Base-by-base conservation (phyloP, 2,113 vertebrate species). In the Tiliqua scincoides region DNA sequence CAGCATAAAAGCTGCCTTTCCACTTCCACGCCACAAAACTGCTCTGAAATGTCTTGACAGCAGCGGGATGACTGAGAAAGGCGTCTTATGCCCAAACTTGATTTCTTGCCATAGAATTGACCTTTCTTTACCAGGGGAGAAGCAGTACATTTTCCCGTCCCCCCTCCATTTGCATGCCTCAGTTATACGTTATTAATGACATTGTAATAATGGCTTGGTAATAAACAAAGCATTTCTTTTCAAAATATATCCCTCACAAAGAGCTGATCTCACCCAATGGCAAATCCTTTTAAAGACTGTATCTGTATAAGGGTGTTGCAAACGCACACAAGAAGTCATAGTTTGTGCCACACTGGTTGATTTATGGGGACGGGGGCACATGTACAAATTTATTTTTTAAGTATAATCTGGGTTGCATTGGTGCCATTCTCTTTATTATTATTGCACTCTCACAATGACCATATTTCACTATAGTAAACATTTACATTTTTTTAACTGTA, bases 31-130 rank as follows among this genome's bases (percentile, higher is more conserved):
- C 89, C 94, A 95, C 90, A 91, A 95, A 89, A 91, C 80, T 92
- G 91, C 93, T 86, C 91, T 87, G 87, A 95, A 94, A 94, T 94
- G 90, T 91, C 94, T 92, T 87, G 92, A 81, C 91, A 90, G 90
- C 95, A 96, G 92, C 89, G 91, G 89, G 96, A 96, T 97, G 96
- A 90, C 90, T 85, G 84, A 91, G 89, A 88, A 82, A 74, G 57
- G 90, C 85, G 94, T 87, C 90, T 88, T 89, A 90, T 92, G 94
- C 88, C 89, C 87, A 87, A 94, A 94, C 91, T 82, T 91, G 92
- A 88, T 91, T 91, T 96, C 95, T 96, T 97, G 96, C 88, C 91
- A 96, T 96, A 95, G 92, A 97, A 98, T 98, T 94, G 96, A 97
- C 97, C 93, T 97, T 97, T 73, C 20, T 97, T 94, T 95, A 93